Conservation (phyloP, 2,113 vertebrate species). For the Apteryx mantelli region DNA sequence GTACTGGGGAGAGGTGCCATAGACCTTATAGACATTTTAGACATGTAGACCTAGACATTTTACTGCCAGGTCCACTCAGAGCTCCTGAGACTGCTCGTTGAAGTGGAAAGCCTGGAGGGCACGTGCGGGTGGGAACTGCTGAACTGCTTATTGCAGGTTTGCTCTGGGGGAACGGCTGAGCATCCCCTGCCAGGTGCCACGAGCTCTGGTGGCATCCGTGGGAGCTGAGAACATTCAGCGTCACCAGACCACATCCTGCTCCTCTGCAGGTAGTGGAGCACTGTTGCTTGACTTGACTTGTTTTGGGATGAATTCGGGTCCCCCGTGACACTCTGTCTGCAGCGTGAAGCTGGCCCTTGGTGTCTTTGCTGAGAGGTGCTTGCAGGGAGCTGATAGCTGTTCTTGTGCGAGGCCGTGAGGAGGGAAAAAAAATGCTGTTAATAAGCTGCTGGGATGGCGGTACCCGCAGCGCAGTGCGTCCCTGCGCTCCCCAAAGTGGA, state of each 20-base stretch:
- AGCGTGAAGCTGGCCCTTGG: background rate
- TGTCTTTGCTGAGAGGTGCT: background rate
- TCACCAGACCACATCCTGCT: background rate
- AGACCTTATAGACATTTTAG: background rate
- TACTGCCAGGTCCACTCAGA: background rate
- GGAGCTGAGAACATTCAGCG: background rate
- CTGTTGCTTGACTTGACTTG: background rate
- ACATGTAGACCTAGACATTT: background rate
- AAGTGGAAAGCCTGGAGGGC: conserved; percentile 20
- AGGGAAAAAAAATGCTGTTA: background rate
- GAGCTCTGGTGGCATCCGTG: background rate
- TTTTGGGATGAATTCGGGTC: fast-evolving
- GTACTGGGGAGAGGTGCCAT: background rate
- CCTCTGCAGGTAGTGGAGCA: background rate
- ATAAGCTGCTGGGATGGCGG: background rate
- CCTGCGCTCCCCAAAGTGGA: background rate
- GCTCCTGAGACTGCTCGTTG: background rate
- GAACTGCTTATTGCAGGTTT: conserved; percentile 24
- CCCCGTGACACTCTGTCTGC: background rate
- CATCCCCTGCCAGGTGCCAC: background rate
- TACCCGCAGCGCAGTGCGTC: fast-evolving
- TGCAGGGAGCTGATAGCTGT: background rate
- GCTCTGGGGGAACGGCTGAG: conserved; percentile 25
- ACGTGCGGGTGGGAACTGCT: background rate
- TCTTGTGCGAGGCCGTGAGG: background rate